These are phyloP conservation scores for Naja naja DNA, from an alignment of 2,113 vertebrate species.

Conservation along the genomic window DNA sequence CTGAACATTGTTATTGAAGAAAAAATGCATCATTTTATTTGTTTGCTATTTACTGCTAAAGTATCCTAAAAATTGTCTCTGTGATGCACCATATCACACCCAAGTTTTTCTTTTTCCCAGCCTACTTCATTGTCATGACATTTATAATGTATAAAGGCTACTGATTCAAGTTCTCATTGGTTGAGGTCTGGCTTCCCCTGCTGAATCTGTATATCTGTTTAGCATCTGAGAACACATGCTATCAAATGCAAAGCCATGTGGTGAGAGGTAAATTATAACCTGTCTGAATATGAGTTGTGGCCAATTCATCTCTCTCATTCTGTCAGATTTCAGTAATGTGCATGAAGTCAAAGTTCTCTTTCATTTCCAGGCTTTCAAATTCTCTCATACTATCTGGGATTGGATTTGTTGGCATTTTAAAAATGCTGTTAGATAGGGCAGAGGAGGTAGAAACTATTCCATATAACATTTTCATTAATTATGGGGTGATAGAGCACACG, in stretches of 20 bases:
- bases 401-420: background rate
- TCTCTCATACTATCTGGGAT: background rate
- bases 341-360: background rate
- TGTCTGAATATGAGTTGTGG: conserved; percentile 5
- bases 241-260: background rate
- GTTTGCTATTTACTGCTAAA: background rate
- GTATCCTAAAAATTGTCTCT: background rate
- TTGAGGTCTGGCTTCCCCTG: background rate
- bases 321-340: conserved; percentile 3
- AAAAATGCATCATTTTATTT: background rate
- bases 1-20: background rate
- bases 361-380: background rate
- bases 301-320: conserved; percentile 7
- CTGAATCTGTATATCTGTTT: background rate
- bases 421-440: background rate
- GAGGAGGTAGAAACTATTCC: background rate
- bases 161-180: background rate
- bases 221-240: background rate
- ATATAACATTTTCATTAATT: background rate
- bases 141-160: conserved; percentile 12
- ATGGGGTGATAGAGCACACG: background rate
- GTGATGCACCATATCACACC: background rate
- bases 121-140: background rate
- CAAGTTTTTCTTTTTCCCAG: background rate
- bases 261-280: conserved; percentile 19